phyloP scores from a whole-genome alignment of 2,797 vertebrate species.

The Schizopygopsis malacanthus region DNA sequence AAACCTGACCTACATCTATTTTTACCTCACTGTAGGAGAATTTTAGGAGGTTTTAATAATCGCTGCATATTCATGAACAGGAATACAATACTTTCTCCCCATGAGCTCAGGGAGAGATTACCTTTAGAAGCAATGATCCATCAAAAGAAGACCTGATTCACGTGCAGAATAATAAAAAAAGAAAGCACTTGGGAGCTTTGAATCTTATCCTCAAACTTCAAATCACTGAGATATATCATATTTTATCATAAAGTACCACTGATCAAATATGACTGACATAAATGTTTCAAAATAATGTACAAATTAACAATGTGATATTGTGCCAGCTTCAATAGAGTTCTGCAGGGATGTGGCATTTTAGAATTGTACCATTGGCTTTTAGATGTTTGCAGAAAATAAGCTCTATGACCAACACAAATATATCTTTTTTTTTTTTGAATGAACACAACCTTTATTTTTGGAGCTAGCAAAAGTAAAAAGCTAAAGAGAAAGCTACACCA shows the following conservation, averaged over 20 bases:
- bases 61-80: slow-evolving; percentile 25
- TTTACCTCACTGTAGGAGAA: slow-evolving; percentile 12
- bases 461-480: background rate
- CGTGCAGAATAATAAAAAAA: background rate
- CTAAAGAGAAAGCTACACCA: background rate
- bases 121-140: background rate
- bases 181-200: slow-evolving; percentile 14
- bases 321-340: background rate
- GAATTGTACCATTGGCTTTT: too few relatives aligned
- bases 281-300: background rate
- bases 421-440: background rate
- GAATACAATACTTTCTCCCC: background rate
- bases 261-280: background rate
- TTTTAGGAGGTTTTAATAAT: slow-evolving; percentile 19
- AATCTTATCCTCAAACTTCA: background rate
- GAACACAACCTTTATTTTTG: background rate
- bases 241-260: background rate
- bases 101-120: background rate
- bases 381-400: background rate
- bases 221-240: background rate
- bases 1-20: slow-evolving; percentile 35
- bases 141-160: slow-evolving; percentile 14
- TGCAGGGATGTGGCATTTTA: background rate
- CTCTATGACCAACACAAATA: background rate
- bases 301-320: slow-evolving; percentile 13